Evolutionary conservation across 2,888 invertebrate genomes (phyloP), one percentile per base, ranked within the genome.

Genomic region (Drosophila falleni): DNA sequence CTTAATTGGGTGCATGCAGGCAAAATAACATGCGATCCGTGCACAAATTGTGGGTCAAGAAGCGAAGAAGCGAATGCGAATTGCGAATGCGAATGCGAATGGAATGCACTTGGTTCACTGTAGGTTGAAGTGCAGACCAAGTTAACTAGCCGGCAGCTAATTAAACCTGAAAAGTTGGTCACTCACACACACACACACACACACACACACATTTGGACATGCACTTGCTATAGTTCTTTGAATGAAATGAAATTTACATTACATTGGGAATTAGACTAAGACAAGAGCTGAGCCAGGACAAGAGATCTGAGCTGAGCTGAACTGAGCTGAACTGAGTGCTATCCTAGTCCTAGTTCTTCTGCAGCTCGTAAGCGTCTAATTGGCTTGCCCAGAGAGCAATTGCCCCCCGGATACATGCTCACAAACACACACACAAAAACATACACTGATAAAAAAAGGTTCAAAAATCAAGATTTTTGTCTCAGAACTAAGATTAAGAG

Each of bases 1-100:
- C 86, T 89, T 86, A 86, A 86, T 86, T 86, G 86, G 86, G 71
- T 89, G 88, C 88, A 87, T 89, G 89, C 88, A 89, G 88, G 82
- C 80, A 88, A 88, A 87, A 83, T 84, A 80, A 71, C 74, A 78
- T 77, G 77, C 78, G 79, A 86, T 74, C 67, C 81, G 74, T 65
- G 74, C 71, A 72, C 73, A 86, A 82, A 83, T 80, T 81, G 80
- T 77, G 66, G 51, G 60, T 31, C 53, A 60, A 33, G 63, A 51
- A 50, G 53, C n/a, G 29, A 47, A 29, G 46, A 11, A 31, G 49
- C 51, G n/a, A 58, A 42, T 53, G 67, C 13, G 46, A 68, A 72
- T 74, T 53, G 67, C 13, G 46, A 68, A 72, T 74, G 50, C 63
- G 67, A 31, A 15, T 15, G 31, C 49, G 13, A 59, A 44, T 54